A percentile compares a stretch with the other conserved stretches of the same genome.
Conservation (phyloP, 2,797 vertebrate genomes). For the Geotrypetes seraphini region DNA sequence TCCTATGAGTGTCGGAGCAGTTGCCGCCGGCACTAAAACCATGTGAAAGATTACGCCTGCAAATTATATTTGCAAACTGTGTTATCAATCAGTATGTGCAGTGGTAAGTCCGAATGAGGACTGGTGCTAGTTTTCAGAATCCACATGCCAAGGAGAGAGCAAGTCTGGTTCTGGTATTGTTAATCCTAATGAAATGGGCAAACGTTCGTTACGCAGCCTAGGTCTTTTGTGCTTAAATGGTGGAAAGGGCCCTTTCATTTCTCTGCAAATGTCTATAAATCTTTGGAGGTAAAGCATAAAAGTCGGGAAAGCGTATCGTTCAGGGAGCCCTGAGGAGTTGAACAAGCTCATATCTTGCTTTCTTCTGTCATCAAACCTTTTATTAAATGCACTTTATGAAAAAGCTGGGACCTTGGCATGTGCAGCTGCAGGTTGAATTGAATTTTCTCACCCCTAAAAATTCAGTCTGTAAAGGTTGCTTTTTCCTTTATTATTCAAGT, state of each 20-base stretch:
- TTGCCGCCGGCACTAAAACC: too few species aligned
- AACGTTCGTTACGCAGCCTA: too few species aligned
- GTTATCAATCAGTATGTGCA: too few species aligned
- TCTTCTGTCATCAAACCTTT: neutral
- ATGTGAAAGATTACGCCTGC: too few species aligned
- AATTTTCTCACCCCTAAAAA: neutral
- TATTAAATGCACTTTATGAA: neutral
- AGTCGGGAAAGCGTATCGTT: neutral
- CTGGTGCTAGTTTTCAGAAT: too few species aligned
- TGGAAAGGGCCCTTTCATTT: neutral
- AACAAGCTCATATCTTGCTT: neutral
- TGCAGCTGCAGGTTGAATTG: neutral
- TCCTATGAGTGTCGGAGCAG: too few species aligned
- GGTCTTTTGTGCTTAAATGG: neutral
- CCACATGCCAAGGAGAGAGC: too few species aligned
- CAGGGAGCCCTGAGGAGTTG: neutral
- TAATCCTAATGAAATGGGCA: too few species aligned
- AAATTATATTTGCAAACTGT: too few species aligned
- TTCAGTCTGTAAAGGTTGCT: neutral
- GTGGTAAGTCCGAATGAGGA: too few species aligned
- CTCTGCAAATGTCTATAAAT: neutral
- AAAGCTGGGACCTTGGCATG: neutral
- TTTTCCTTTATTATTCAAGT: neutral
- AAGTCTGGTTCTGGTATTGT: too few species aligned
- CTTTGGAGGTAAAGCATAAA: neutral